Conservation (phyloP, 1,140 invertebrate species). For the Tenebrio molitor region DNA sequence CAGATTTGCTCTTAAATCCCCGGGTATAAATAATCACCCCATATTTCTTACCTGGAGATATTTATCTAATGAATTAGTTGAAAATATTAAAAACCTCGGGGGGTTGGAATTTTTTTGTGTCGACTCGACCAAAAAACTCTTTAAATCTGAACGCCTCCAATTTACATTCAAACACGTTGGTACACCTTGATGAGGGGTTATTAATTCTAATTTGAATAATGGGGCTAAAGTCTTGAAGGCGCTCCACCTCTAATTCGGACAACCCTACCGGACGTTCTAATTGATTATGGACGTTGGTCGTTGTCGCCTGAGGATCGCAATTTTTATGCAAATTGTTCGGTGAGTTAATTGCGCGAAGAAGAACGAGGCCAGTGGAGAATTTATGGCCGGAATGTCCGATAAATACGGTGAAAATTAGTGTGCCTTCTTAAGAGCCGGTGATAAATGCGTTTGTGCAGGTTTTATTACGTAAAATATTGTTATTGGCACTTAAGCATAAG, state of each 20-base stretch:
- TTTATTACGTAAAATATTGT: constrained; percentile 33
- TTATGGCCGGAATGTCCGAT: constrained; percentile 10
- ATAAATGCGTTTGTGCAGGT: constrained; percentile 17
- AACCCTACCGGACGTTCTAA: no score
- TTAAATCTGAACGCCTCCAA: neutral
- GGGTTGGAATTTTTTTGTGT: no score
- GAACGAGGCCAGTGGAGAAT: constrained; percentile 22
- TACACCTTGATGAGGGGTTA: neutral
- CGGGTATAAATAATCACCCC: constrained; percentile 21
- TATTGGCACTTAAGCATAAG: constrained; percentile 15
- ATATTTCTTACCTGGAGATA: constrained; percentile 8
- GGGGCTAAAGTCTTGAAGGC: neutral
- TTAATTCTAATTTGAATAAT: constrained; percentile 1
- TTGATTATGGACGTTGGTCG: neutral
- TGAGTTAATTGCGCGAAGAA: constrained; percentile 33
- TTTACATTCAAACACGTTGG: neutral
- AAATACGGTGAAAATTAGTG: constrained; percentile 24
- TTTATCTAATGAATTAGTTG: constrained; percentile 16
- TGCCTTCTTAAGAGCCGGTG: constrained; percentile 6
- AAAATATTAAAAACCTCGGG: no score
- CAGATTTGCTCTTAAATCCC: constrained; percentile 30
- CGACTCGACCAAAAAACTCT: neutral
- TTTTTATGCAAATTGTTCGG: constrained; percentile 32
- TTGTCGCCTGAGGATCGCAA: constrained; percentile 13
- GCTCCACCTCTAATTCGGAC: neutral